phyloP scores from a whole-genome alignment of 2,888 invertebrate species.

The Drosophila longiperda region DNA sequence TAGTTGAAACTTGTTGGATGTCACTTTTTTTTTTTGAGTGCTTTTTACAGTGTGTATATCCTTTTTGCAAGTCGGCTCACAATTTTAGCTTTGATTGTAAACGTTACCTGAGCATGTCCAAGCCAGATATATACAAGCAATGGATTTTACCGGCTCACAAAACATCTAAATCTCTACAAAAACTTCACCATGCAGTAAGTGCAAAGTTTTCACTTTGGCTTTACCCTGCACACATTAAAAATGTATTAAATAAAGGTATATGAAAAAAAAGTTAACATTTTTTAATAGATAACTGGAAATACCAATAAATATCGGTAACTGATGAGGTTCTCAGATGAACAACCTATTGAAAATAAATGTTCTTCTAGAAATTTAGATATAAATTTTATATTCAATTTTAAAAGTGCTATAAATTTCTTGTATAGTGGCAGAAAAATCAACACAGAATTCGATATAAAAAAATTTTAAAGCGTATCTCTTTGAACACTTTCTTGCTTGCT shows the following conservation, averaged over 20 bases:
- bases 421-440: background rate
- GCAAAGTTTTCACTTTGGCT: constrained; percentile 2
- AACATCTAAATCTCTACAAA: background rate
- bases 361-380: no score
- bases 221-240: background rate
- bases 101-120: constrained; percentile 52
- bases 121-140: constrained; percentile 5
- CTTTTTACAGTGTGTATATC: constrained; percentile 65
- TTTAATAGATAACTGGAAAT: background rate
- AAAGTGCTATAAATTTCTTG: background rate
- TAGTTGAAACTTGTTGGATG: constrained; percentile 44
- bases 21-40: constrained; percentile 49
- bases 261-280: background rate
- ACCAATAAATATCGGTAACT: background rate
- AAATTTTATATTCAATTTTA: no score
- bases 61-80: constrained; percentile 68
- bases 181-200: background rate
- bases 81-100: constrained; percentile 62
- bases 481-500: background rate
- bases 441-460: background rate
- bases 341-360: no score
- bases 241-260: no score
- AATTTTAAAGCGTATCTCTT: background rate
- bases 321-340: background rate
- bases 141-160: background rate